A percentile compares a stretch with the other conserved stretches of the same genome.
These are phyloP conservation scores for Chaetodon auriga DNA, from an alignment of 2,113 vertebrate species.

Conservation along the genomic window DNA sequence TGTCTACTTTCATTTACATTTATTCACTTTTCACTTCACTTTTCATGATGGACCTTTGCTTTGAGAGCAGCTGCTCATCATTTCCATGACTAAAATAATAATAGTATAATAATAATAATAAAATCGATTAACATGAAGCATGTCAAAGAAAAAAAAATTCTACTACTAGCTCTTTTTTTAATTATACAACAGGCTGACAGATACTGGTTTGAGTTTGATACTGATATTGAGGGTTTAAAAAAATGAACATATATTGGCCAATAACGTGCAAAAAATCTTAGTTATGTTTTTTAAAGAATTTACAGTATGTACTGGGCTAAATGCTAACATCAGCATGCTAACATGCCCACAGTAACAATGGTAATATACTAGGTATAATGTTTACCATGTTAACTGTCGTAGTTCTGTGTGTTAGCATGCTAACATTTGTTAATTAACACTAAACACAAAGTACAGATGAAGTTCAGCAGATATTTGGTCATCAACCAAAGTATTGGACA, in stretches of 20 bases:
- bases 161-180: conserved; percentile 12
- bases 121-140: not conserved
- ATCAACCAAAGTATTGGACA: not conserved
- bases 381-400: not conserved
- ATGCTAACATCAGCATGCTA: not conserved
- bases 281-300: not conserved
- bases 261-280: not conserved
- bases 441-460: not conserved
- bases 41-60: conserved; percentile 60
- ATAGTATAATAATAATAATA: not conserved
- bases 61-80: conserved; percentile 63
- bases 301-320: not conserved
- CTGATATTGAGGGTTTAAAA: not conserved
- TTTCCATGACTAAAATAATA: not conserved
- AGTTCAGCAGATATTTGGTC: not conserved
- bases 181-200: conserved; percentile 1
- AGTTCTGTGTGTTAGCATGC: not conserved
- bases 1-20: conserved; percentile 19
- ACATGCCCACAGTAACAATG: not conserved
- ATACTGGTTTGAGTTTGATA: not conserved
- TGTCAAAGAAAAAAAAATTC: conserved; percentile 47
- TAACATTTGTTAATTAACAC: not conserved
- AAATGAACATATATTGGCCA: not conserved
- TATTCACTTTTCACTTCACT: conserved; percentile 46
- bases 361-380: not conserved